Conservation (phyloP, 2,113 vertebrate genomes). For the Chloroceryle aenea region DNA sequence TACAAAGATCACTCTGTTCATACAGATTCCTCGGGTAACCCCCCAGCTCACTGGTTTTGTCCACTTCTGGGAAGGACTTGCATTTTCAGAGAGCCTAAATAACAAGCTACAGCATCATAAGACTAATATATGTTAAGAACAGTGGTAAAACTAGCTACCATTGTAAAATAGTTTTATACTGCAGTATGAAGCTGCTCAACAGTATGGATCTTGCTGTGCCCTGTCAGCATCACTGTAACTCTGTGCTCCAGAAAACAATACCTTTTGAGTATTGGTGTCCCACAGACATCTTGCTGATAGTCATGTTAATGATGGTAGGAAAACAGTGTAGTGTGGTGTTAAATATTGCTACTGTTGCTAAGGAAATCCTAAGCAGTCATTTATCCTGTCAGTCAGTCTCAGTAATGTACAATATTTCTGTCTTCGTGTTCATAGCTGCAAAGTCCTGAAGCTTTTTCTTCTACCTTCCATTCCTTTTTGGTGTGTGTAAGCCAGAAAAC, state of each 20-base stretch:
- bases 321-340: neutral
- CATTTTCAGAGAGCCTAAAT: neutral
- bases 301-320: neutral
- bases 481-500: neutral
- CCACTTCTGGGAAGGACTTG: neutral
- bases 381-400: neutral
- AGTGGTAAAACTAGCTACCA: neutral
- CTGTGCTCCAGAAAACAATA: neutral
- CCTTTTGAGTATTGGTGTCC: neutral
- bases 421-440: neutral
- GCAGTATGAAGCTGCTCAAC: neutral
- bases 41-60: rapidly evolving
- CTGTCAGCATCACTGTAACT: neutral
- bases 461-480: neutral
- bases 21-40: neutral
- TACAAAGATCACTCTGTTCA: neutral
- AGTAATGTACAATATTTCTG: neutral
- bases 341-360: neutral
- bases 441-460: neutral
- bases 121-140: neutral
- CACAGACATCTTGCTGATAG: neutral
- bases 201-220: neutral
- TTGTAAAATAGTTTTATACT: neutral
- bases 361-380: neutral
- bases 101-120: neutral